phyloP scores from a whole-genome alignment of 2,113 vertebrate species.

The Prolemur simus region DNA sequence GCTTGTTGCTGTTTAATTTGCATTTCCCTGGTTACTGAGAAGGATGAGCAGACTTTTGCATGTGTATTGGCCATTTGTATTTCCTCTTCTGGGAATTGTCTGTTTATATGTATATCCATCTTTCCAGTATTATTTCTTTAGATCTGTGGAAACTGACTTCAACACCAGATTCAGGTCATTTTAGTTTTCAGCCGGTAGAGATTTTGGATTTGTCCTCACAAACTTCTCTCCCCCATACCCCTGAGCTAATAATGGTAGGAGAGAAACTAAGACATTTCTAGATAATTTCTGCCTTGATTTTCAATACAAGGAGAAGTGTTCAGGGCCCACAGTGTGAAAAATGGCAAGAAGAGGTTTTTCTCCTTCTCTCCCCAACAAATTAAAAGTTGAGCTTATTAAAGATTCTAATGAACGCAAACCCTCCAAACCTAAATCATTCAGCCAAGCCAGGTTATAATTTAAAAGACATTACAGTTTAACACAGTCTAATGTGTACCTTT shows the following conservation, averaged over 20 bases:
- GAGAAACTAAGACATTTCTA: background rate
- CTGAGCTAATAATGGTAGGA: background rate
- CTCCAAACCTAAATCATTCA: conserved; percentile 43
- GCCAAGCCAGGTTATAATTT: conserved; percentile 41
- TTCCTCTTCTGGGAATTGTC: background rate
- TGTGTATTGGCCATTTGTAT: background rate
- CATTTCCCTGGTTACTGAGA: background rate
- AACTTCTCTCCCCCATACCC: background rate
- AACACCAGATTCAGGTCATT: background rate
- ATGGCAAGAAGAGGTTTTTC: background rate
- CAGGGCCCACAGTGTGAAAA: background rate
- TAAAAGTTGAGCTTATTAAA: conserved; percentile 51
- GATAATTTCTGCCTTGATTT: background rate
- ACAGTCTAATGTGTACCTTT: conserved; percentile 69
- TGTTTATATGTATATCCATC: background rate
- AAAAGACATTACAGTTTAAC: conserved; percentile 20
- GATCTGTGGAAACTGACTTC: background rate
- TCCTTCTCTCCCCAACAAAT: background rate
- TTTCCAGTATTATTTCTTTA: conserved; percentile 39
- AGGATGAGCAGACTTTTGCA: background rate
- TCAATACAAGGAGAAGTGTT: background rate
- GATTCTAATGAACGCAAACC: conserved; percentile 59
- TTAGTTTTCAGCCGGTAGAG: background rate
- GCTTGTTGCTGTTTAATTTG: background rate
- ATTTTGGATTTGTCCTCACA: conserved; percentile 21